Evolutionary conservation across 2,888 invertebrate genomes (phyloP).

Genomic region (Leptopilina syphax): DNA sequence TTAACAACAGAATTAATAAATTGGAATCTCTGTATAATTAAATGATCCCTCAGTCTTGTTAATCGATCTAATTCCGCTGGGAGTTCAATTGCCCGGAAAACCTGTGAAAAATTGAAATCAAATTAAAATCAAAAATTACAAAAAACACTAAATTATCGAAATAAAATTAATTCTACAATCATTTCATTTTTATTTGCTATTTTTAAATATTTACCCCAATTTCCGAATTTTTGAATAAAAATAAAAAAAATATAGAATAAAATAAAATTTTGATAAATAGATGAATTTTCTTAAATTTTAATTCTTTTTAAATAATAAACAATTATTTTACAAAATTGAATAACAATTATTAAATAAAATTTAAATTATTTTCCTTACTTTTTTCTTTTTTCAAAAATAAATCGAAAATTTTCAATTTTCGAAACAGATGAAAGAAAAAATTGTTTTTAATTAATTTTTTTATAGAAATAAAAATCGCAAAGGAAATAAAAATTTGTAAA

Average conservation of each 20-base stretch:
- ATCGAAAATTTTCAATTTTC: neutral
- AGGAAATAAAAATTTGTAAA: slow-evolving; percentile 12
- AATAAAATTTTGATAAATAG: no score
- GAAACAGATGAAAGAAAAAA: neutral
- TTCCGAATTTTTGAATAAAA: no score
- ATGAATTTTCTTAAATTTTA: no score
- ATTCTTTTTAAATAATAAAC: no score
- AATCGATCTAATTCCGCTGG: slow-evolving; percentile 86
- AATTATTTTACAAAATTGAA: no score
- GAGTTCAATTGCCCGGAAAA: slow-evolving; percentile 87
- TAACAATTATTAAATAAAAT: no score
- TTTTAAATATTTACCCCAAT: no score
- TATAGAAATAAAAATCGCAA: neutral
- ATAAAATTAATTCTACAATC: no score
- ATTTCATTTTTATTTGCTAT: no score
- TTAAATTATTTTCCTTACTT: neutral
- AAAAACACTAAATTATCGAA: slow-evolving; percentile 43
- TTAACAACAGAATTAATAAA: slow-evolving; percentile 82
- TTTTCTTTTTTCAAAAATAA: neutral
- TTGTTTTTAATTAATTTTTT: neutral
- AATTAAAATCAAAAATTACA: neutral
- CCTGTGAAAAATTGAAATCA: slow-evolving; percentile 76
- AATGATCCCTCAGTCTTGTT: slow-evolving; percentile 73
- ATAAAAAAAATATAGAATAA: no score
- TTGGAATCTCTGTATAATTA: slow-evolving; percentile 80